Evolutionary conservation across 2,888 invertebrate species (phyloP).

Genomic region (Protonemura montana): DNA sequence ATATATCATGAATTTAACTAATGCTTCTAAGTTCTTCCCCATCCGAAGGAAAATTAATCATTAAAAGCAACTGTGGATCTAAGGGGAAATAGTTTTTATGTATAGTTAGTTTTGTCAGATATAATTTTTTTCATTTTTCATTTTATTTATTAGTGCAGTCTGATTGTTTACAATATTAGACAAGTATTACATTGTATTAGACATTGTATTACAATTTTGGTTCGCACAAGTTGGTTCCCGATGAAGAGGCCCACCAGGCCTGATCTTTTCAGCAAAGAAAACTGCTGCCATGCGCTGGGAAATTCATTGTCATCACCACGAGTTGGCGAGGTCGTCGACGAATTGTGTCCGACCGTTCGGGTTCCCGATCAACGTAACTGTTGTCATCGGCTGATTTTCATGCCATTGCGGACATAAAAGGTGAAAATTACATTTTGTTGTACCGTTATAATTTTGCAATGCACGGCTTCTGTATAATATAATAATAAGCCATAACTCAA

Average conservation of each 20-base stretch:
- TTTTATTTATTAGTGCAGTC: too few species aligned
- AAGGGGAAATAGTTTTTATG: too few species aligned
- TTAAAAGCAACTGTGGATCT: too few species aligned
- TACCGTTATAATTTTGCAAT: slow-evolving; percentile 31
- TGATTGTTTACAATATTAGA: too few species aligned
- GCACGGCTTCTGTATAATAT: slow-evolving; percentile 20
- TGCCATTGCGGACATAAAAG: slow-evolving; percentile 7
- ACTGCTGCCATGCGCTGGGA: not conserved
- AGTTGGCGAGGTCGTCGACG: not conserved
- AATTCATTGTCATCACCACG: not conserved
- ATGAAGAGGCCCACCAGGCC: too few species aligned
- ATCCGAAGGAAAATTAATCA: too few species aligned
- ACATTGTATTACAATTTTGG: too few species aligned
- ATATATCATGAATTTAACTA: not conserved
- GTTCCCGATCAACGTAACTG: not conserved
- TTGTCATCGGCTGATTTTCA: slow-evolving; percentile 24
- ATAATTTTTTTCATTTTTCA: too few species aligned
- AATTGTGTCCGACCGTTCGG: not conserved
- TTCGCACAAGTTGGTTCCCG: too few species aligned
- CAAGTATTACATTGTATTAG: too few species aligned
- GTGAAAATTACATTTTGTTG: slow-evolving; percentile 40
- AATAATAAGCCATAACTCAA: slow-evolving; percentile 34
- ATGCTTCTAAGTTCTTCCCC: not conserved
- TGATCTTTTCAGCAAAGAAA: not conserved
- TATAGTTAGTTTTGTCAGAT: too few species aligned